Percentiles rank a stretch among this genome's conserved stretches.
Evolutionary conservation across 2,797 vertebrate species (phyloP).

Genomic region (Rhynchonycteris naso): DNA sequence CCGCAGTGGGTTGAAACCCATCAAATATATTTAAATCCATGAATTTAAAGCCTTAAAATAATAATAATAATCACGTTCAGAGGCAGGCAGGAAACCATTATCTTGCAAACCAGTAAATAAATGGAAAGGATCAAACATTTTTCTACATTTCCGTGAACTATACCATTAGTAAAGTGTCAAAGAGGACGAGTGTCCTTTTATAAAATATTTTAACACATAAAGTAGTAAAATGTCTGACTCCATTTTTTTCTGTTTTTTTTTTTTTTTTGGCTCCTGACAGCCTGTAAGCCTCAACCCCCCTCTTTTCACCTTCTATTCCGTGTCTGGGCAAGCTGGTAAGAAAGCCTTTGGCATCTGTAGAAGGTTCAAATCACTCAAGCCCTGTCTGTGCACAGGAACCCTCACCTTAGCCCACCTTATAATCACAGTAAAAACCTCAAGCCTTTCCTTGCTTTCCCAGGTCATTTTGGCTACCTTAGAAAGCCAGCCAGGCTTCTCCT

Average conservation of each 20-base stretch:
- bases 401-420: not conserved
- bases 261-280: not conserved
- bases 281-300: not conserved
- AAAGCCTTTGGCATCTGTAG: not conserved
- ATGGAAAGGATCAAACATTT: not conserved
- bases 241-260: not conserved
- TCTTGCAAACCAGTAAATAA: not conserved
- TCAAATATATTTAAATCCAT: not conserved
- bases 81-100: not conserved
- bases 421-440: not conserved
- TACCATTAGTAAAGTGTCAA: not conserved
- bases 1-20: not conserved
- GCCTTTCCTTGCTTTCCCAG: not conserved
- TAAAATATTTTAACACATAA: constrained; percentile 10
- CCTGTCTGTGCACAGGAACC: not conserved
- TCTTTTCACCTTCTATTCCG: not conserved
- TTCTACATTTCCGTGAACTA: not conserved
- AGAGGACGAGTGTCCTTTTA: not conserved
- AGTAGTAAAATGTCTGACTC: not conserved
- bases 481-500: not conserved
- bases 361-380: not conserved
- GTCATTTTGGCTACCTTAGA: not conserved
- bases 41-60: constrained; percentile 6
- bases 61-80: not conserved
- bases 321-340: not conserved